Conservation (phyloP, 2,113 vertebrate species). For the Hemibagrus wyckioides region DNA sequence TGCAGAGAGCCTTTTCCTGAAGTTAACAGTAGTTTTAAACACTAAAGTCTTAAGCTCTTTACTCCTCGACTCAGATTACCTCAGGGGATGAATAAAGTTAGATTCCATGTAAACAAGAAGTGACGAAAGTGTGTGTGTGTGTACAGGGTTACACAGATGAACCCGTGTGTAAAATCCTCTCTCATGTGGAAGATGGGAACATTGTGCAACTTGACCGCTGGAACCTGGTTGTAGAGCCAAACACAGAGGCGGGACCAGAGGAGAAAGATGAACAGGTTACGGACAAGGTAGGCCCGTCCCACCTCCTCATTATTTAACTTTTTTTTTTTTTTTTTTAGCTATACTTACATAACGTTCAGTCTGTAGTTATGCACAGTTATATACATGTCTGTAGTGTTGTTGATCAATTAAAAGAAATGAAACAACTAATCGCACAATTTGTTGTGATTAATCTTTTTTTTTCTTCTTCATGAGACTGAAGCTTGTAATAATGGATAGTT, state of each 20-base stretch:
- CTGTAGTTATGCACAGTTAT: not conserved
- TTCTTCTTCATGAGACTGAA: too few relatives aligned
- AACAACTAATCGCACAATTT: too few relatives aligned
- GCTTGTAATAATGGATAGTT: too few relatives aligned
- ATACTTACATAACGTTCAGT: not conserved
- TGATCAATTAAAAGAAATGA: too few relatives aligned
- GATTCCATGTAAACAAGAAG: not conserved
- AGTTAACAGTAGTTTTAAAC: not conserved
- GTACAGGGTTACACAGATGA: slow-evolving; percentile 86
- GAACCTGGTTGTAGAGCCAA: slow-evolving; percentile 81
- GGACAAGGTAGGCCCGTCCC: slow-evolving; percentile 72
- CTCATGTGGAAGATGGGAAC: slow-evolving; percentile 84
- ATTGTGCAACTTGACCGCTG: slow-evolving; percentile 88
- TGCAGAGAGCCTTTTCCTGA: not conserved
- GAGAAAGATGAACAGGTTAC: slow-evolving; percentile 80
- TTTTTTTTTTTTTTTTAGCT: not conserved
- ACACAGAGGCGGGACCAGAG: slow-evolving; percentile 73
- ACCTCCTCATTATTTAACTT: not conserved
- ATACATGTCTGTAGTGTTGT: not conserved
- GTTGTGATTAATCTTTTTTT: too few relatives aligned
- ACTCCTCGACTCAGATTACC: not conserved
- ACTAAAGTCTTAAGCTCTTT: not conserved
- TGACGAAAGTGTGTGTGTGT: not conserved
- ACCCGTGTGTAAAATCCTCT: slow-evolving; percentile 87
- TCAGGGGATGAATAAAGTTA: not conserved